These are phyloP conservation scores for Odontamblyopus rebecca DNA, from an alignment of 2,797 vertebrate genomes.

Conservation along the genomic window DNA sequence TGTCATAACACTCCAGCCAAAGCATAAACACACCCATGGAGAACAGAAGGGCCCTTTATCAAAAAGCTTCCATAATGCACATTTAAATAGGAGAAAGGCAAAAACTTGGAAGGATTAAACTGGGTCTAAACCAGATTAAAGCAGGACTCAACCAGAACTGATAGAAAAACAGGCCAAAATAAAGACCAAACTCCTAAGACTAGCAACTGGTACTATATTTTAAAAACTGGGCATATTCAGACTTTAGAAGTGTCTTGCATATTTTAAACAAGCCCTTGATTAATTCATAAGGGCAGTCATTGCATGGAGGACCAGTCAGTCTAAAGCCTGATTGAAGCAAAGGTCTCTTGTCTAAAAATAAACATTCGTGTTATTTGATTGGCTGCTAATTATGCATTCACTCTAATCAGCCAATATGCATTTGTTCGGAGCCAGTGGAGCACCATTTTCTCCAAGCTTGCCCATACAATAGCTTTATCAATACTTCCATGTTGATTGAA, in stretches of 20 bases:
- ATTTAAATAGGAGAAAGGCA: too few species aligned
- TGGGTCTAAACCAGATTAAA: too few species aligned
- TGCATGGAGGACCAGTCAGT: background rate
- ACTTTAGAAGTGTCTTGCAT: background rate
- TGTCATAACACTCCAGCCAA: too few species aligned
- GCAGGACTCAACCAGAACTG: too few species aligned
- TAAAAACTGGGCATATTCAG: background rate
- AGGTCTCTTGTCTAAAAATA: slow-evolving; percentile 14
- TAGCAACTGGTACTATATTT: background rate
- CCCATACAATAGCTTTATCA: slow-evolving; percentile 49
- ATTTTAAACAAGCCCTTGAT: background rate
- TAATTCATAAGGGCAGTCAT: background rate
- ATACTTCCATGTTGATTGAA: slow-evolving; percentile 62
- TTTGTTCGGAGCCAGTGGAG: slow-evolving; percentile 26
- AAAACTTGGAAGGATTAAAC: too few species aligned
- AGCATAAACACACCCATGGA: too few species aligned
- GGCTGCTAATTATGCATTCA: slow-evolving; percentile 16
- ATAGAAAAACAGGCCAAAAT: background rate
- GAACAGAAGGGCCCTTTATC: too few species aligned
- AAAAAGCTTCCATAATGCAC: too few species aligned
- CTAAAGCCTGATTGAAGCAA: background rate
- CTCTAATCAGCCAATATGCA: slow-evolving; percentile 21
- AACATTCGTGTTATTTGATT: slow-evolving; percentile 17
- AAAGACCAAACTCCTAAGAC: background rate
- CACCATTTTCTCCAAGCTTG: slow-evolving; percentile 27